Evolutionary conservation across 2,888 invertebrate genomes (phyloP).

Genomic region (Metellina segmentata): DNA sequence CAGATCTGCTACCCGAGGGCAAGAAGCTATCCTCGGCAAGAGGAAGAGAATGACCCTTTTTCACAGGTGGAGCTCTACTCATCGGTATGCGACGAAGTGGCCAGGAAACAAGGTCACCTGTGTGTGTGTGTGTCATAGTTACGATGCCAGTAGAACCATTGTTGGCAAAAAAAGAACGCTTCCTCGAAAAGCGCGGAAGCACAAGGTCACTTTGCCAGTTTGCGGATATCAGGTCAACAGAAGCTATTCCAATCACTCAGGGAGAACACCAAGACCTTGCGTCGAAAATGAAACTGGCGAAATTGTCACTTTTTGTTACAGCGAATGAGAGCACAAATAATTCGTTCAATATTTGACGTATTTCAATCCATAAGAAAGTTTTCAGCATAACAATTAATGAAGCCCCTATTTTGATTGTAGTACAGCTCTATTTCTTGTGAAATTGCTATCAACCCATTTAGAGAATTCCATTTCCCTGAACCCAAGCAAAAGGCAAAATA

Average conservation of each 20-base stretch:
- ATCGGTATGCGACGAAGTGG: constrained; percentile 34
- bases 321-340: no score
- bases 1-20: constrained; percentile 11
- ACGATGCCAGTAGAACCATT: background rate
- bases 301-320: no score
- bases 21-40: constrained; percentile 10
- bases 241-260: background rate
- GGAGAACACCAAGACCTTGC: background rate
- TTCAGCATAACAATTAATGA: no score
- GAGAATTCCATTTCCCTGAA: no score
- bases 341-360: no score
- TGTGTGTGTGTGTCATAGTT: no score
- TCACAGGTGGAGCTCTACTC: constrained; percentile 53
- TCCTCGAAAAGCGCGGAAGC: constrained; percentile 22
- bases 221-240: constrained; percentile 40
- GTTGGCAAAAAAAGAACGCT: background rate
- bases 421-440: no score
- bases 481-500: no score
- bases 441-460: no score
- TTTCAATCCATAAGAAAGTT: no score
- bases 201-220: constrained; percentile 21
- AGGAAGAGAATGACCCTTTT: constrained; percentile 62
- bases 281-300: constrained; percentile 28
- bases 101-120: constrained; percentile 49
- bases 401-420: no score